Evolutionary conservation across 2,797 vertebrate genomes (phyloP).

Genomic region (Hippoglossus hippoglossus): DNA sequence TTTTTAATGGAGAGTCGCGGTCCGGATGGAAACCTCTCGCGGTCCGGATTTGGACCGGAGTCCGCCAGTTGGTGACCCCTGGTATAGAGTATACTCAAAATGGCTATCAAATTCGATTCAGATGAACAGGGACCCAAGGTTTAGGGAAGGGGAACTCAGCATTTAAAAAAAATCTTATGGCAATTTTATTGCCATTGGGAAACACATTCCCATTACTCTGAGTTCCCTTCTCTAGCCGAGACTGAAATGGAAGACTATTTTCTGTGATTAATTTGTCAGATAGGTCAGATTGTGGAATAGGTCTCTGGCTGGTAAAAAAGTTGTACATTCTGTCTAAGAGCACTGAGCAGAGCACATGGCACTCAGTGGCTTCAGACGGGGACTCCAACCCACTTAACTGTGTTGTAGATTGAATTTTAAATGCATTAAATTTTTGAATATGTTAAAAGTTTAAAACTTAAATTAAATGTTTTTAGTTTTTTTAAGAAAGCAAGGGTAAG

Average conservation of each 20-base stretch:
- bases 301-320: conserved; percentile 15
- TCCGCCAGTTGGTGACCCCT: no score
- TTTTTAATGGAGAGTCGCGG: no score
- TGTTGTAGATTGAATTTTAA: neutral
- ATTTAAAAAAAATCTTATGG: conserved; percentile 75
- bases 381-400: neutral
- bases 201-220: conserved; percentile 75
- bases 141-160: conserved; percentile 56
- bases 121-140: conserved; percentile 50
- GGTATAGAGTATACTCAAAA: conserved; percentile 11
- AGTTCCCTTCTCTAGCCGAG: conserved; percentile 66
- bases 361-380: neutral
- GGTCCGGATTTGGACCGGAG: no score
- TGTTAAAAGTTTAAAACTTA: neutral
- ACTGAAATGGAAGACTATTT: conserved; percentile 73
- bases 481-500: no score
- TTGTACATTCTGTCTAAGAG: conserved; percentile 27
- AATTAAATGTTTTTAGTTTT: neutral
- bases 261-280: conserved; percentile 70
- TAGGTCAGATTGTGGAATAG: conserved; percentile 65
- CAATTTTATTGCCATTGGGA: conserved; percentile 73
- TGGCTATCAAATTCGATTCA: conserved; percentile 44
- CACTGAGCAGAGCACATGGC: conserved; percentile 66
- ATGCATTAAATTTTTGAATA: neutral
- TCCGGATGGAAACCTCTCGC: no score